Base-by-base conservation (phyloP, 2,888 invertebrate genomes). In the Pegoplata infirma region DNA sequence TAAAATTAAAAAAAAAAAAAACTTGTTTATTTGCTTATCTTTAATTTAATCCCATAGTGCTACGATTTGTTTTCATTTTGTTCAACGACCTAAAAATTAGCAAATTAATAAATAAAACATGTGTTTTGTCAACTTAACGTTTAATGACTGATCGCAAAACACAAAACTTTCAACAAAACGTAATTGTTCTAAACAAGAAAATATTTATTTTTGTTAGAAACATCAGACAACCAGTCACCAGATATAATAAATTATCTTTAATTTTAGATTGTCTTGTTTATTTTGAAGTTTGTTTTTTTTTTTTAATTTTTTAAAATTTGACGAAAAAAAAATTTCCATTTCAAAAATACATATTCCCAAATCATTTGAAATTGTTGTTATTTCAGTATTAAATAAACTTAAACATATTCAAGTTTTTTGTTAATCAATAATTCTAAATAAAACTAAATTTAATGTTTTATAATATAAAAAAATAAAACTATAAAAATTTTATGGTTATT, bases 151-250 rank as follows among this genome's bases (percentile, higher is more conserved):
- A 25, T 5, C 25, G 6, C 3, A 25, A 25, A 25, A 56, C 59
- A 0, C n/a, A 44, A 59, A 25, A 25, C 25, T n/a, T n/a, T 25
- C 25, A 3, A 25, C 3, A 17, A 46, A 61, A 47, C 25, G 28
- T 28, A 61, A 61, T 28, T 32, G 36, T 56, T 36, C 4, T 56
- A 10, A 36, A 56, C 25, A 23, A 14, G 14, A 46, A n/a, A n/a
- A n/a, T n/a, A n/a, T 12, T 10, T 21, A 12, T 12, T 49, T 28
- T 28, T 40, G 7, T 32, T 28, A 16, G 46, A 28, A 58, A 49
- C 64, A 59, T 69, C n/a, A 69, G 68, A 68, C 75, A 68, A n/a
- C 58, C 19, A 53, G 71, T 53, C 67, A 63, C 67, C 56, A 44
- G 49, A 32, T 28, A 16, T 51, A 56, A 58, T 77, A 77, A 73